phyloP scores from a whole-genome alignment of 2,113 vertebrate genomes.

The Promerops cafer region DNA sequence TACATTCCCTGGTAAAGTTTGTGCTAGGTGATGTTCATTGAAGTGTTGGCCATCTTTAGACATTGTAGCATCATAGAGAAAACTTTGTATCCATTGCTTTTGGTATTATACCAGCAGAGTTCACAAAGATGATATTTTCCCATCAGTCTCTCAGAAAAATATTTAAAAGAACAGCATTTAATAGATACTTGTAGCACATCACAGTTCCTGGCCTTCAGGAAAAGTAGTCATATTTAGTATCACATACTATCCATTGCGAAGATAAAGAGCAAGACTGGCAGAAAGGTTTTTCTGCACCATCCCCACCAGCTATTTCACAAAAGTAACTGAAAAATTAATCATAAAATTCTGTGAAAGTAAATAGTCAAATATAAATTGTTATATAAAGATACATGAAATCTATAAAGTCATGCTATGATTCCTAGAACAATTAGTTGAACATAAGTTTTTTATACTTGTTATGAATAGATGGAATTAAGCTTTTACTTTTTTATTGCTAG shows the following conservation, averaged over 20 bases:
- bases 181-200: neutral
- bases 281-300: neutral
- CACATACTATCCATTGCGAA: neutral
- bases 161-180: neutral
- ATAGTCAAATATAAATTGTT: neutral
- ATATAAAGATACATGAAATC: neutral
- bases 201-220: neutral
- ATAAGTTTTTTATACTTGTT: neutral
- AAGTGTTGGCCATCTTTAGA: neutral
- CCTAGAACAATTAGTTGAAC: neutral
- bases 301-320: neutral
- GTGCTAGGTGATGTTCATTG: neutral
- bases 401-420: neutral
- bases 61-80: neutral
- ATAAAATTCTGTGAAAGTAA: neutral
- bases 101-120: neutral
- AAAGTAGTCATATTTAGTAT: neutral
- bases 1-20: neutral
- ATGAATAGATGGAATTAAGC: neutral
- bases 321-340: neutral
- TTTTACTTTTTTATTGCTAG: neutral
- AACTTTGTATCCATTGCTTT: neutral
- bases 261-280: neutral
- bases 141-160: neutral
- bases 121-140: neutral